Conservation (phyloP, 92 coral and sea anemone genomes). For the Chrysogorgia sp. region DNA sequence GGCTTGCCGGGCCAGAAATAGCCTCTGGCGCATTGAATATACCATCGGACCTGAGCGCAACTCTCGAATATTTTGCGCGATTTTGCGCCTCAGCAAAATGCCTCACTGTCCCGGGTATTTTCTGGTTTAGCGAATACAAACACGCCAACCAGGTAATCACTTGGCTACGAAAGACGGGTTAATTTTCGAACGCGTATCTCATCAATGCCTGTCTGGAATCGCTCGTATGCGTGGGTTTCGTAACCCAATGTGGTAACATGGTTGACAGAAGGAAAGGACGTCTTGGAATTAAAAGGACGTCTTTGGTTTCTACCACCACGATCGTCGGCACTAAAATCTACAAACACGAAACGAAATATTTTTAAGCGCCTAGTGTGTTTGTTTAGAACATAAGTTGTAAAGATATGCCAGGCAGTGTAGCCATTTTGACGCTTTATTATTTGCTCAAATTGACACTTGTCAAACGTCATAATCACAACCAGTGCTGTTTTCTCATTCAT, state of each 20-base stretch:
- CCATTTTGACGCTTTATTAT: conserved; percentile 45
- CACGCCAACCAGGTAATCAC: not conserved
- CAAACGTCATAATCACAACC: conserved; percentile 34
- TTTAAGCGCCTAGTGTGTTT: conserved; percentile 28
- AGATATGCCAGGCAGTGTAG: conserved; percentile 37
- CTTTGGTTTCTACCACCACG: not conserved
- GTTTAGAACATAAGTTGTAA: conserved; percentile 22
- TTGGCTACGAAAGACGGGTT: not conserved
- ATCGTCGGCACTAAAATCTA: not conserved
- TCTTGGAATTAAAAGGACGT: not conserved
- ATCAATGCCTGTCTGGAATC: not conserved
- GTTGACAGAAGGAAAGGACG: not conserved
- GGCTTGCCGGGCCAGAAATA: conserved; percentile 21
- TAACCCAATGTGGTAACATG: too few species aligned
- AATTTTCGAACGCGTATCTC: conserved; percentile 23
- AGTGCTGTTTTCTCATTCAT: conserved; percentile 34
- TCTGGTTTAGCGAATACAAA: not conserved
- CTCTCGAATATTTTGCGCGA: not conserved
- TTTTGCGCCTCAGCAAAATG: not conserved
- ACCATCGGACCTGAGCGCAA: conserved; percentile 9
- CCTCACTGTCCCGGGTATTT: not conserved
- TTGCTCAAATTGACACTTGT: conserved; percentile 42
- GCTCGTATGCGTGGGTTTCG: not conserved
- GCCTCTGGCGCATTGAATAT: conserved; percentile 40
- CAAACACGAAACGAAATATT: not conserved